Evolutionary conservation across 2,888 invertebrate species (phyloP).

Genomic region (Nymphalis urticae): DNA sequence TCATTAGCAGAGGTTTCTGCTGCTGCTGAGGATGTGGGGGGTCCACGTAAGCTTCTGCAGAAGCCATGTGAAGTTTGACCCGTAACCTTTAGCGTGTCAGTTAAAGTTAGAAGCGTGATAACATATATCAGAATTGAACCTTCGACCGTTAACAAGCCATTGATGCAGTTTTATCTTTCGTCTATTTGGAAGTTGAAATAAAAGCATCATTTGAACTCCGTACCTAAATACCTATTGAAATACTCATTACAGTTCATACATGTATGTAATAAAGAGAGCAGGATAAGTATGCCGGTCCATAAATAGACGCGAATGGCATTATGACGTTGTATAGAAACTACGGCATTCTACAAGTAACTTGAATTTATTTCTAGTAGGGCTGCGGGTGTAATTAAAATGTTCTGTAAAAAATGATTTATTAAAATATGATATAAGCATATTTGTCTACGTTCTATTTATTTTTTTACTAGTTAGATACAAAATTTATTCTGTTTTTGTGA

Average conservation of each 20-base stretch:
- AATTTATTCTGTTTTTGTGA: too few species aligned
- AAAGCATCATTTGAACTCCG: neutral
- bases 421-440: too few species aligned
- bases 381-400: constrained; percentile 14
- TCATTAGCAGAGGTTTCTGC: too few species aligned
- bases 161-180: too few species aligned
- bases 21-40: too few species aligned
- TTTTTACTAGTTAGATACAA: too few species aligned
- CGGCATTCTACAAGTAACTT: constrained; percentile 18
- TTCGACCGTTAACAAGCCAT: neutral
- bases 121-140: too few species aligned
- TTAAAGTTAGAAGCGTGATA: too few species aligned
- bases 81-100: too few species aligned
- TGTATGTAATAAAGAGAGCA: constrained; percentile 5
- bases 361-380: constrained; percentile 31
- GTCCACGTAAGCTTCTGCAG: too few species aligned
- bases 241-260: neutral
- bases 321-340: constrained; percentile 29
- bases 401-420: neutral
- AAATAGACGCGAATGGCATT: constrained; percentile 35
- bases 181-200: neutral
- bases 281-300: constrained; percentile 27
- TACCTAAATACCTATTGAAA: neutral
- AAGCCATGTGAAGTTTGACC: too few species aligned
- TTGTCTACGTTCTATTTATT: too few species aligned